Percentiles rank a stretch among this genome's conserved stretches.
These are phyloP conservation scores for Onchidella celtica DNA, from an alignment of 2,888 invertebrate species.

Conservation along the genomic window DNA sequence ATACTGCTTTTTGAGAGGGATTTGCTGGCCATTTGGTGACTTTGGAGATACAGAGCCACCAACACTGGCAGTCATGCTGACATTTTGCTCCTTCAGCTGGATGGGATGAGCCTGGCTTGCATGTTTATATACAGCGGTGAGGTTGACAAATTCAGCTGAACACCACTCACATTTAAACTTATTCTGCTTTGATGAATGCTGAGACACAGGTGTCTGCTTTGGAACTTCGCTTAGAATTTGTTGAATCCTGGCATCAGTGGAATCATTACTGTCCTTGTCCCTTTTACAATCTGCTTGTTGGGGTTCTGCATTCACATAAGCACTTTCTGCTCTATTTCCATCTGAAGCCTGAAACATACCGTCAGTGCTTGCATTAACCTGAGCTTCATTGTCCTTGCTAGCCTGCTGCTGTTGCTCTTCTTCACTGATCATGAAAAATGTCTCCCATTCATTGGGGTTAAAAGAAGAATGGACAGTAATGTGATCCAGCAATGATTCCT, in stretches of 20 bases:
- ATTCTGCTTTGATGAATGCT: slow-evolving; percentile 3
- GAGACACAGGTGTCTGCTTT: slow-evolving; percentile 40
- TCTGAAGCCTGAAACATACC: background rate
- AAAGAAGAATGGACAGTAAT: slow-evolving; percentile 70
- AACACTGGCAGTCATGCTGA: too few species aligned
- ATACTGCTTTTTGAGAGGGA: slow-evolving; percentile 15
- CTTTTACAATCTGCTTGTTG: background rate
- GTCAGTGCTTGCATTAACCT: background rate
- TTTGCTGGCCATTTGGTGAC: background rate
- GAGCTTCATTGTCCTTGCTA: background rate
- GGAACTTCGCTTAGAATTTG: slow-evolving; percentile 36
- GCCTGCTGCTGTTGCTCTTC: slow-evolving; percentile 36
- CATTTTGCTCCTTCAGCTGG: slow-evolving; percentile 70
- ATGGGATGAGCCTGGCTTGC: slow-evolving; percentile 68
- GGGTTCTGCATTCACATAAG: too few species aligned
- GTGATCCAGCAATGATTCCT: slow-evolving; percentile 69
- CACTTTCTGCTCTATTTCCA: background rate
- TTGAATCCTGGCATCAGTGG: slow-evolving; percentile 47
- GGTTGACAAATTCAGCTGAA: slow-evolving; percentile 67
- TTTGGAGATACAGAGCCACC: background rate
- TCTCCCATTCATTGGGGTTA: slow-evolving; percentile 65
- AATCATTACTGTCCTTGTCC: background rate
- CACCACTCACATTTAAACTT: slow-evolving; percentile 75
- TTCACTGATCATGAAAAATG: slow-evolving; percentile 52
- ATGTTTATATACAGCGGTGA: slow-evolving; percentile 74